Evolutionary conservation across 2,888 invertebrate genomes (phyloP), one percentile per base, ranked within the genome.

Genomic region (Tetragnatha montana): DNA sequence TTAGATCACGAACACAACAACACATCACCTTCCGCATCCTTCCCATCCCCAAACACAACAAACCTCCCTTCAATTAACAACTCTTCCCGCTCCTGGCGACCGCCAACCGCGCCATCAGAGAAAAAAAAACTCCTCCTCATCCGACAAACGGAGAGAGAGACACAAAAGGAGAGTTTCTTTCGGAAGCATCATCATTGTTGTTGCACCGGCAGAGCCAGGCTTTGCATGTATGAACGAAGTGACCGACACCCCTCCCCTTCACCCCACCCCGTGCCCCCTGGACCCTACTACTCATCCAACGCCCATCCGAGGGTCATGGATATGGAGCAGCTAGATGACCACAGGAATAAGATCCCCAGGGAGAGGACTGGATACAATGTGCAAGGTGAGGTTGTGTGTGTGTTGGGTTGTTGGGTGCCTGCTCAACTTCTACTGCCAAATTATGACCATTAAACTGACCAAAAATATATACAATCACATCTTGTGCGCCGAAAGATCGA

Each of bases 351-450:
- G 81, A 49, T 74, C 19, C 17, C 49, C 69, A 60, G 84, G 21
- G 81, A 85, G 68, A 85, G 89, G 60, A 89, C 89, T 14, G 89
- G 89, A 68, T 89, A 89, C 81, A 89, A 89, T 68, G 81, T 89
- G 1, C 14, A 21, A 49, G 89, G 89, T 85, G 76, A 85, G 89
- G 17, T 35, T 35, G 35, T 35, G 35, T 35, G 35, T 35, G n/a
- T n/a, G n/a, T 35, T 2, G 1, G 35, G 35, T 35, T 35, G 35
- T 35, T 2, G 60, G 60, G 60, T 0, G 60, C 14, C 8, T 4
- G 12, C 7, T 60, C 12, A 60, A 60, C 60, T 17, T 60, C 60
- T 6, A 60, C 4, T 60, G 17, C 1, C 35, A 35, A 35, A 35
- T 35, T 35, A 4, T 35, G 35, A 35, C 35, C 35, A 35, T 35